Percentiles rank a stretch among this genome's conserved stretches.
Conservation (phyloP, 2,888 invertebrate genomes). For the Empis livida region DNA sequence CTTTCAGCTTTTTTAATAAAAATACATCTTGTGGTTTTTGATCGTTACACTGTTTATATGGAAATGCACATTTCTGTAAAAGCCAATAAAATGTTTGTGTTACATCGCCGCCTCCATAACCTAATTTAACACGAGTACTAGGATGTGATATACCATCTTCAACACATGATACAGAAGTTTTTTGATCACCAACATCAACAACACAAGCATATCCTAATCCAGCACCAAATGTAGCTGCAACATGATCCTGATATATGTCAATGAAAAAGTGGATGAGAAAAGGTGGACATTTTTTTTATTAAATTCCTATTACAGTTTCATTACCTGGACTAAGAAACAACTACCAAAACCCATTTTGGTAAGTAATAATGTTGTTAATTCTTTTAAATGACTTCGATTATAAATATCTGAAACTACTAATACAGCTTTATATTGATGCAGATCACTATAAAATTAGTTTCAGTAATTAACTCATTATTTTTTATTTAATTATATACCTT, state of each 20-base stretch:
- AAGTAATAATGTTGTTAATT: slow-evolving; percentile 66
- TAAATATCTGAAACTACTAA: slow-evolving; percentile 84
- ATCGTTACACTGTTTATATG: slow-evolving; percentile 69
- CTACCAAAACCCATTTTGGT: slow-evolving; percentile 73
- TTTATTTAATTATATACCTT: slow-evolving; percentile 28
- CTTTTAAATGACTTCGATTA: slow-evolving; percentile 70
- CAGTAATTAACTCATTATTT: not conserved
- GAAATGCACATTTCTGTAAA: slow-evolving; percentile 79
- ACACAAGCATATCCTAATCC: slow-evolving; percentile 82
- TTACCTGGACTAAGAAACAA: slow-evolving; percentile 38
- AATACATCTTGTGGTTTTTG: slow-evolving; percentile 62
- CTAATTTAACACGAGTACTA: slow-evolving; percentile 67
- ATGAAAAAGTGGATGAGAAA: slow-evolving; percentile 11
- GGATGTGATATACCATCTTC: slow-evolving; percentile 92
- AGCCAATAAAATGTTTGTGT: slow-evolving; percentile 82
- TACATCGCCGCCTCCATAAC: slow-evolving; percentile 85
- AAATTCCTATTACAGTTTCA: too few species aligned
- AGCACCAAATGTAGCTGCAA: slow-evolving; percentile 73
- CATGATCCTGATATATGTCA: slow-evolving; percentile 68
- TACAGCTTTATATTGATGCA: slow-evolving; percentile 73
- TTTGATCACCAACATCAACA: slow-evolving; percentile 90
- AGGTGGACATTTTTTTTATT: not conserved
- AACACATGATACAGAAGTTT: slow-evolving; percentile 89
- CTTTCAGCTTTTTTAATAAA: slow-evolving; percentile 71
- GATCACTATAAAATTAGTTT: slow-evolving; percentile 39